Base-by-base conservation (phyloP, 2,113 vertebrate species). In the Corvus cornix region DNA sequence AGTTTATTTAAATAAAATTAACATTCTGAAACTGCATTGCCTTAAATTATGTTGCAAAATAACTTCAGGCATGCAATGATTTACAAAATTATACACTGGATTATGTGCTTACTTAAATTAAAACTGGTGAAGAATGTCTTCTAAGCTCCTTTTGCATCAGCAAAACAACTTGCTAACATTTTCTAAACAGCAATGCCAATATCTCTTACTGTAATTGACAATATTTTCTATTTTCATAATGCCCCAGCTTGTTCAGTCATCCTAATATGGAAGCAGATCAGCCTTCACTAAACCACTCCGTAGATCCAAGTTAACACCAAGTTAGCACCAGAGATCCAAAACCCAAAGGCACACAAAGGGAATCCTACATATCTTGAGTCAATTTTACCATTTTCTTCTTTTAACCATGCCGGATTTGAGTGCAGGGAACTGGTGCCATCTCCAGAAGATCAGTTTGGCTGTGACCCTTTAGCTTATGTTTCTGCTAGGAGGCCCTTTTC, bases 41-140 rank as follows among this genome's bases (percentile, higher is more conserved):
- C 76, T 84, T 63, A 84, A 95, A 94, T 93, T 92, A 93, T 53
- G 62, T 83, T 89, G 51, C 77, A 94, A 96, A 96, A 89, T 91
- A 94, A 85, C 89, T 93, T 76, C 58, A 94, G 89, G 94, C 94
- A 89, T 93, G 93, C 89, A 76, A 82, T 91, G 74, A 91, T 94
- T 93, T 96, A 89, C 70, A 84, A 91, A 95, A 95, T 95, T 96
- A 95, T 76, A 82, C 69, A 82, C n/a, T 68, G 74, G 80, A 89
- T 96, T 94, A 95, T 87, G 93, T 53, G 77, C 66, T 94, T 95
- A 82, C 91, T 97, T 93, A 87, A 95, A 96, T 94, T 94, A 94
- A 73, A 94, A 78, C 66, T 62, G 62, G 62, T 77, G 58, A 95
- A 93, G 84, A 94, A 92, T 94, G 75, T 84, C 90, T 93, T 77